Evolutionary conservation across 2,888 invertebrate species (phyloP).

Genomic region (Spisula solida): DNA sequence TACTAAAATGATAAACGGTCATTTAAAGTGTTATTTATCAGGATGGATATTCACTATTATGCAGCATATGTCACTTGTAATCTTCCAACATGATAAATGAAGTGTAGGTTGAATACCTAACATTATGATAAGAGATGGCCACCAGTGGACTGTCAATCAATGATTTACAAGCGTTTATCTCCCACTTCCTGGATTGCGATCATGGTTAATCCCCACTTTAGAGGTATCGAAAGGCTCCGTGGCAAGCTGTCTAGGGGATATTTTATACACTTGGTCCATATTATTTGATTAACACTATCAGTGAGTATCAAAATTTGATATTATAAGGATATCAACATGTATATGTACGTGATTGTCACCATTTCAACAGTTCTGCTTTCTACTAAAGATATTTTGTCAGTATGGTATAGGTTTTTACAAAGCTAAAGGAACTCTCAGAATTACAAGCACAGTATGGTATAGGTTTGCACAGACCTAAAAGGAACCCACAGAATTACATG

Average conservation of each 20-base stretch:
- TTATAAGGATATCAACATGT: background rate
- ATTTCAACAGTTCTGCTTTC: background rate
- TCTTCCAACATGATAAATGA: slow-evolving; percentile 17
- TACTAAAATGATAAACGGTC: background rate
- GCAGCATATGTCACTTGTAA: background rate
- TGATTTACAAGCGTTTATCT: slow-evolving; percentile 10
- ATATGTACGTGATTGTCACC: background rate
- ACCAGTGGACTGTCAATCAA: slow-evolving; percentile 13
- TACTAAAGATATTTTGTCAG: too few species aligned
- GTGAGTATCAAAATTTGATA: background rate
- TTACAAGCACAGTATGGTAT: too few species aligned
- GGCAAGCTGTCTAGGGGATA: background rate
- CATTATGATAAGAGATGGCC: slow-evolving; percentile 15
- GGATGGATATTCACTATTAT: slow-evolving; percentile 7
- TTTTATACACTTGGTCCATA: slow-evolving; percentile 1
- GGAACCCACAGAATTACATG: too few species aligned
- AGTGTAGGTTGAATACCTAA: background rate
- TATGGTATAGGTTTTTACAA: too few species aligned
- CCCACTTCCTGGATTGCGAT: slow-evolving; percentile 1
- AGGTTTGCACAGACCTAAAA: too few species aligned
- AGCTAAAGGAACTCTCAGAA: too few species aligned
- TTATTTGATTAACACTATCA: background rate
- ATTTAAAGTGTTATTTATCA: background rate
- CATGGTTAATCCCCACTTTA: background rate
- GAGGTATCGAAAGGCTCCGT: background rate